phyloP scores from a whole-genome alignment of 2,888 invertebrate species.

The Caenorhabditis becei region DNA sequence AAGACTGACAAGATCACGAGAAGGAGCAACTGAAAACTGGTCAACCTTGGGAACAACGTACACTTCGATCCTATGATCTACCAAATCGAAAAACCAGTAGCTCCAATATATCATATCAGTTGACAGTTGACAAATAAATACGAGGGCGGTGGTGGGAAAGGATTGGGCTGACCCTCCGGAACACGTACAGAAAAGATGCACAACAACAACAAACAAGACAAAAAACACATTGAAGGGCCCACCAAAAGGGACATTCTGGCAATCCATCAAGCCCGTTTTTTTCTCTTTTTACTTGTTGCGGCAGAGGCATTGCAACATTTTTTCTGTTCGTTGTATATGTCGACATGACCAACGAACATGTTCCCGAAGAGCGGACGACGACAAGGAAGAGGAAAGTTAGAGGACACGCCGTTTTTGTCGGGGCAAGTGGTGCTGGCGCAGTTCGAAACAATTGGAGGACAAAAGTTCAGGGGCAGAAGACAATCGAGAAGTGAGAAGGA shows the following conservation, averaged over 20 bases:
- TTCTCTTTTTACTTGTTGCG: constrained; percentile 30
- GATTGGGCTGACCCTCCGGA: constrained; percentile 5
- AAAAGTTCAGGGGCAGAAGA: background rate
- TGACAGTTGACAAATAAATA: constrained; percentile 42
- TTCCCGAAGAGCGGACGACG: background rate
- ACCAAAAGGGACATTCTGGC: constrained; percentile 19
- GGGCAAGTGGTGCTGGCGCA: background rate
- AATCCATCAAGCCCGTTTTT: constrained; percentile 44
- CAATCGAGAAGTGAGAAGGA: background rate
- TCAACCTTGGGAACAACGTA: background rate
- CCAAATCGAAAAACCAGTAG: constrained; percentile 27
- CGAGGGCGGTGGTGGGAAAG: constrained; percentile 9
- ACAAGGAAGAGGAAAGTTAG: background rate
- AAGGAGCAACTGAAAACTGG: background rate
- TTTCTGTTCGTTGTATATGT: constrained; percentile 16
- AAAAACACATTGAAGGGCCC: constrained; percentile 5
- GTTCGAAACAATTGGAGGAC: constrained; percentile 4
- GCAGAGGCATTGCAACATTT: constrained; percentile 26
- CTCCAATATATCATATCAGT: constrained; percentile 11
- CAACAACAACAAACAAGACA: constrained; percentile 10
- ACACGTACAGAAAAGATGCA: constrained; percentile 20
- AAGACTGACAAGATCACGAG: background rate
- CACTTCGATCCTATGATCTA: background rate
- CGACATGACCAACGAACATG: constrained; percentile 28
- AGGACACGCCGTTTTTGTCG: constrained; percentile 17